Evolutionary conservation across 2,113 vertebrate genomes (phyloP).

Genomic region (Dinomys branickii): DNA sequence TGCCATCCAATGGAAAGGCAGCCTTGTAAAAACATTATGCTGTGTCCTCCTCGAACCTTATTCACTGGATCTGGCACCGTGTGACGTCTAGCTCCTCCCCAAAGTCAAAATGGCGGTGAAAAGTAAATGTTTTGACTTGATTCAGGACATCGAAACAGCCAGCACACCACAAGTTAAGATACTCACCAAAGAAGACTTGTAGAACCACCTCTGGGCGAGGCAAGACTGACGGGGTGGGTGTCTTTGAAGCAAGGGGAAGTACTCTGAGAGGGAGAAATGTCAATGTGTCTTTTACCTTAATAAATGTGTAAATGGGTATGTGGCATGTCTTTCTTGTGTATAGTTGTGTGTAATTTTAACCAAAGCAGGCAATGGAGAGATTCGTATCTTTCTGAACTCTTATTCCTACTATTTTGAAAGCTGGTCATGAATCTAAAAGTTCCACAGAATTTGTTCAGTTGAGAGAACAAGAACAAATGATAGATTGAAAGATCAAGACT

Average conservation of each 20-base stretch:
- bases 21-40: background rate
- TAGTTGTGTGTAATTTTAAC: background rate
- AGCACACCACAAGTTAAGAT: background rate
- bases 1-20: background rate
- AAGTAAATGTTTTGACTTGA: background rate
- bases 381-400: background rate
- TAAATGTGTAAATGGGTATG: background rate
- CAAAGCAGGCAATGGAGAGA: background rate
- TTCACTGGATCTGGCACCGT: background rate
- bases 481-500: background rate
- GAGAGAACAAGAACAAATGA: background rate
- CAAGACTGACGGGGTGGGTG: background rate
- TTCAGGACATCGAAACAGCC: background rate
- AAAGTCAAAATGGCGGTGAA: background rate
- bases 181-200: background rate
- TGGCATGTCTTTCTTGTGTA: background rate
- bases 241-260: background rate
- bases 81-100: background rate
- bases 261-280: background rate
- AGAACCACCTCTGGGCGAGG: background rate
- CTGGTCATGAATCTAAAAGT: background rate
- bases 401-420: slow-evolving; percentile 24
- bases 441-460: background rate
- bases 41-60: background rate
- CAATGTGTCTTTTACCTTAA: background rate